These are phyloP conservation scores for Eonycteris spelaea DNA, from an alignment of 2,113 vertebrate genomes.

Conservation along the genomic window DNA sequence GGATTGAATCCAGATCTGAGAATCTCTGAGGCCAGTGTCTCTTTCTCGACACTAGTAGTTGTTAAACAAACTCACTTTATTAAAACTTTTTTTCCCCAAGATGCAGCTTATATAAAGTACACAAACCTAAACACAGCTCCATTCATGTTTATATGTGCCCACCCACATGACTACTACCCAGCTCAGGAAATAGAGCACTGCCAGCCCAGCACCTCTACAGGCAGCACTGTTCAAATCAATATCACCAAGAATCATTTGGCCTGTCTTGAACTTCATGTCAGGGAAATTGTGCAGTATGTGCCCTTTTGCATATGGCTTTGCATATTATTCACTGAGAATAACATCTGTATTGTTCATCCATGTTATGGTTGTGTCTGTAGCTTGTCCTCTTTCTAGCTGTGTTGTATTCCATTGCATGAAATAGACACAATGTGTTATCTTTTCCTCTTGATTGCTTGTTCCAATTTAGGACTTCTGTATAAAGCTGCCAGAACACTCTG, in stretches of 20 bases:
- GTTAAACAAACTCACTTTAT: background rate
- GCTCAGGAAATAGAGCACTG: background rate
- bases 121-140: background rate
- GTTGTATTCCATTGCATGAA: fast-evolving
- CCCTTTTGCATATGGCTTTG: background rate
- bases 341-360: fast-evolving
- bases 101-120: background rate
- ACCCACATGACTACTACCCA: background rate
- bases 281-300: fast-evolving
- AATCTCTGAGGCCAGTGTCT: background rate
- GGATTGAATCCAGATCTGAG: background rate
- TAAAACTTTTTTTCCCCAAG: background rate
- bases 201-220: background rate
- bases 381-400: background rate
- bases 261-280: background rate
- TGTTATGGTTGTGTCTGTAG: too few species aligned
- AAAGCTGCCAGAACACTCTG: background rate
- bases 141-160: background rate
- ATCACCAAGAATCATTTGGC: too few species aligned
- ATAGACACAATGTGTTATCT: background rate
- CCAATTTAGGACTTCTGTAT: background rate
- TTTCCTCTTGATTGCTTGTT: background rate
- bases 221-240: background rate
- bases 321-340: background rate
- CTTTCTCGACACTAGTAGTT: background rate